Base-by-base conservation (phyloP, 2,113 vertebrate species). In the Lagenorhynchus albirostris region DNA sequence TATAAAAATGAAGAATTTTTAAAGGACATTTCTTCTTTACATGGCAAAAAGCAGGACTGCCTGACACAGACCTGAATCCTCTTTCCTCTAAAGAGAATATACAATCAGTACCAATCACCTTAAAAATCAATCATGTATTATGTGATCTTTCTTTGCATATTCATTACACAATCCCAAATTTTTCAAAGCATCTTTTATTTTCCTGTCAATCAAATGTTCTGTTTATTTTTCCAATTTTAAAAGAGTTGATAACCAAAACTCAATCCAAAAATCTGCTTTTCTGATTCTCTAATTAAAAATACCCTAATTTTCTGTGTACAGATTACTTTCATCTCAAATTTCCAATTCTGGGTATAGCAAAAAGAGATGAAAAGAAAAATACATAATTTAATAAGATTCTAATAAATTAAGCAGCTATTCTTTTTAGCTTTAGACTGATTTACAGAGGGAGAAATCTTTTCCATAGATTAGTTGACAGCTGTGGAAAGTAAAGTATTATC, bases 301-400 rank as follows among this genome's bases (percentile, higher is more conserved):
- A 73, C 6, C 15, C n/a, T 41, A 77, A 63, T 71, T 89, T 71
- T 5, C 60, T 76, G 9, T 47, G 6, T 41, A 74, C 15, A 63
- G 3, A 70, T 96, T 74, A 92, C 53, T 88, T 92, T 71, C n/a
- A 88, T 85, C 76, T 89, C 76, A 94, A 91, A 71, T 74, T 86
- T 96, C 36, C 44, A 97, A 86, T 71, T 31, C 3, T 53, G 44
- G 29, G 9, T n/a, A 55, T 10, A 83, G 17, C 4, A 97, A 12
- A 93, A 85, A 95, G 3, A 97, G 4, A 1, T 96, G n/a, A 98
- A 60, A 91, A 96, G 41, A 58, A 97, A 8, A 96, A 86, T 10
- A 84, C 1, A 44, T 50, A 15, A 76, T 86, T 65, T 95, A 41
- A 86, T 95, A 96, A 76, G 71, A 87, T 62, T 85, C 60, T 93